Evolutionary conservation across 2,113 vertebrate genomes (phyloP).

Genomic region (Peucedramus taeniatus): DNA sequence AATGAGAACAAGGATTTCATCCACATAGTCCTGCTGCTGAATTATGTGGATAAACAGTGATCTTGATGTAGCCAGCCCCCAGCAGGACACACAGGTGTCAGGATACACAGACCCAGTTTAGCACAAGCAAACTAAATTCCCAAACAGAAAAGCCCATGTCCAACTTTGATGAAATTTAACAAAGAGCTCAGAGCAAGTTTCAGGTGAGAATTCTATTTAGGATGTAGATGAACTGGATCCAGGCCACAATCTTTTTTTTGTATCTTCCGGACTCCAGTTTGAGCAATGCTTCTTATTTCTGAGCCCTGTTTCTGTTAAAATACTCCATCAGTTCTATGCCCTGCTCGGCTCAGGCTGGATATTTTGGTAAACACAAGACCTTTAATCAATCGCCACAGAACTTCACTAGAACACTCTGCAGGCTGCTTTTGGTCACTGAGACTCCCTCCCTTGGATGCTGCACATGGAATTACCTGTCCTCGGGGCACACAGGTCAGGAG

Average conservation of each 20-base stretch:
- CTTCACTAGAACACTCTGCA: background rate
- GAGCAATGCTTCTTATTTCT: background rate
- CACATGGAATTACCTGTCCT: background rate
- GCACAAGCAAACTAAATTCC: background rate
- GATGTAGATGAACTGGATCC: background rate
- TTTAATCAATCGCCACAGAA: background rate
- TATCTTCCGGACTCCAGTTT: background rate
- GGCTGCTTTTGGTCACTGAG: background rate
- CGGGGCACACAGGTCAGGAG: background rate
- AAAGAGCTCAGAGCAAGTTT: background rate
- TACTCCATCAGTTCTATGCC: background rate
- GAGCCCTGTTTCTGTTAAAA: background rate
- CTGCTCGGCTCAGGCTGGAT: background rate
- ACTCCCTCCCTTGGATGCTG: background rate
- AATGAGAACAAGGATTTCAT: constrained; percentile 24
- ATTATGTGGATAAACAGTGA: background rate
- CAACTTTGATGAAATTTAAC: background rate
- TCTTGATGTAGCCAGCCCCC: background rate
- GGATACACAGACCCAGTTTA: background rate
- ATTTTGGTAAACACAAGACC: background rate
- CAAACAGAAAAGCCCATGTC: background rate
- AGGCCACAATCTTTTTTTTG: background rate
- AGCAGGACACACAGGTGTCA: background rate
- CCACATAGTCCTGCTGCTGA: background rate
- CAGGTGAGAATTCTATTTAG: background rate